A percentile compares a stretch with the other conserved stretches of the same genome.
Evolutionary conservation across 23 tunicate genomes (phyloP).

Genomic region (Trididemnum clinides): DNA sequence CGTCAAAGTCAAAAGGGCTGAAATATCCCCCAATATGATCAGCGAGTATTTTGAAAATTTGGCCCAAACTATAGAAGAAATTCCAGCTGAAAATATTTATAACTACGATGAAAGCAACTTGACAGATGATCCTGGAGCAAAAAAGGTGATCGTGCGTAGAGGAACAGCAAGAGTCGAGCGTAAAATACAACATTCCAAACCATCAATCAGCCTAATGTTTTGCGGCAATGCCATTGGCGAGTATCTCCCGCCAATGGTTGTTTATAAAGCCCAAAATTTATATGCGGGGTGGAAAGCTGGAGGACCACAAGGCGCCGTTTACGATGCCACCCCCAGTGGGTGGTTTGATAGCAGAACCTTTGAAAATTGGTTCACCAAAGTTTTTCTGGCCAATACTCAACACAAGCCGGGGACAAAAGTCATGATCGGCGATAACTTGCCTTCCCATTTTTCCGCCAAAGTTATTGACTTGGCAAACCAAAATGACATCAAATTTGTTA

Average conservation of each 20-base stretch:
- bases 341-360: conserved; percentile 32
- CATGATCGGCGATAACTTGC: conserved; percentile 16
- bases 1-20: background rate
- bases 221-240: conserved; percentile 19
- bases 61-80: background rate
- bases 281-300: conserved; percentile 16
- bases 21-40: conserved; percentile 2
- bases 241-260: conserved; percentile 28
- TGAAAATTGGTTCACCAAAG: background rate
- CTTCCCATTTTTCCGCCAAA: conserved; percentile 12
- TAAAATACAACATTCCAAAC: background rate
- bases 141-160: conserved; percentile 25
- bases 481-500: conserved; percentile 16
- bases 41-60: conserved; percentile 11
- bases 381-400: background rate
- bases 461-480: conserved; percentile 6
- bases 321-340: conserved; percentile 12
- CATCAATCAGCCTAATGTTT: conserved; percentile 8
- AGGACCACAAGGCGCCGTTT: conserved; percentile 28
- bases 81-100: conserved; percentile 23
- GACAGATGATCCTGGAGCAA: background rate
- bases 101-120: conserved; percentile 26
- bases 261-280: conserved; percentile 13
- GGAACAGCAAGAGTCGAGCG: background rate
- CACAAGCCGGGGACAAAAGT: background rate